Base-by-base conservation (phyloP, 2,888 invertebrate species). In the Tholera decimalis region DNA sequence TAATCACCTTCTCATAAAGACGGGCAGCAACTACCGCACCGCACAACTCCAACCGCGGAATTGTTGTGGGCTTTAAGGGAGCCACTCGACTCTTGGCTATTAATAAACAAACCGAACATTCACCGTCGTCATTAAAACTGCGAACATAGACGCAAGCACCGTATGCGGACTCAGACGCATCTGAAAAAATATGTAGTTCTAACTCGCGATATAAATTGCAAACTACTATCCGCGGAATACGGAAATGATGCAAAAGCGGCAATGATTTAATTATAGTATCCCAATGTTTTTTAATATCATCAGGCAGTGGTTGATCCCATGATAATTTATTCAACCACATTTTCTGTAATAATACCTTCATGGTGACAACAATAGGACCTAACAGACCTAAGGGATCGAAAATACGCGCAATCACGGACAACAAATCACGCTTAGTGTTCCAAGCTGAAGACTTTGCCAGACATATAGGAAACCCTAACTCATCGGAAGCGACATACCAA, bases 21-120 rank as follows among this genome's bases (percentile, higher is more conserved):
- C 55, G 55, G 44, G 55, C 8, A n/a, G 33, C 44, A 3, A 44
- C 22, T 22, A 55, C 55, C 1, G 55, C 55, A n/a, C 24, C 37
- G 37, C 51, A 53, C 22, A 39, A 26, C 7, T 39, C 33, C 50
- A 50, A 5, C 4, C 54, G 18, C 2, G 54, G 41, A 20, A 43
- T 43, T 20, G 41, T 43, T 0, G 54, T 43, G 0, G 53, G 53
- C 13, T 54, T 54, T 3, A 54, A 28, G 7, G 41, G 41, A 7
- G 54, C 41, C 20, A 54, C 54, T 30, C 28, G 28, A 43, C 30
- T 43, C 22, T 43, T 54, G 0, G 43, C 41, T 5, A 18, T 43
- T 15, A 43, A 15, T 5, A 54, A 30, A 2, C 41, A 20, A 28
- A n/a, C n/a, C n/a, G n/a, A n/a, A n/a, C n/a, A n/a, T n/a, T n/a